Evolutionary conservation across 2,797 vertebrate species (phyloP).

Genomic region (Alfaro cultratus): DNA sequence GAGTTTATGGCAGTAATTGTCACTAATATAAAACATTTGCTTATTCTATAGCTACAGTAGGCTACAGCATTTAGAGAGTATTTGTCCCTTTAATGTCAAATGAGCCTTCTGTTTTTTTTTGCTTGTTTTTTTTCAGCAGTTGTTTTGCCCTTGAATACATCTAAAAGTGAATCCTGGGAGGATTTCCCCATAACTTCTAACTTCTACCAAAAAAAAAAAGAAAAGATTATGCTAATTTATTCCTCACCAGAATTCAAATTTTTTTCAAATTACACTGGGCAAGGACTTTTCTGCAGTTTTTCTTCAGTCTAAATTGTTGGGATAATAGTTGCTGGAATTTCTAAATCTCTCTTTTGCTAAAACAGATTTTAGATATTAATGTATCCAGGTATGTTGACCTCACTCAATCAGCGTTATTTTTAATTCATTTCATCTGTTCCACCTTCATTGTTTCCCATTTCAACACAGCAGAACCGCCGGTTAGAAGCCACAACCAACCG

Average conservation of each 20-base stretch:
- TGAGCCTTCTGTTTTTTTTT: background rate
- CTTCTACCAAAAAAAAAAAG: too few species aligned
- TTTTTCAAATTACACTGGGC: background rate
- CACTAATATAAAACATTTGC: background rate
- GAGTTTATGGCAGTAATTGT: background rate
- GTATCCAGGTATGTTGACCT: background rate
- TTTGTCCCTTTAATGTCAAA: background rate
- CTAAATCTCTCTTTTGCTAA: background rate
- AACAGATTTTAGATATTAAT: background rate
- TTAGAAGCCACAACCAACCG: background rate
- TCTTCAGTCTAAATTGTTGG: background rate
- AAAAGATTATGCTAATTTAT: too few species aligned
- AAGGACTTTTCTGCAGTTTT: background rate
- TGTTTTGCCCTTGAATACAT: background rate
- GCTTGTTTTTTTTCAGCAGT: background rate
- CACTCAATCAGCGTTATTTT: background rate
- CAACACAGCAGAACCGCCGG: background rate
- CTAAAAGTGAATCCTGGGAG: background rate
- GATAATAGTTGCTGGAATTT: background rate
- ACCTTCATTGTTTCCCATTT: background rate
- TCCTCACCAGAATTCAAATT: too few species aligned
- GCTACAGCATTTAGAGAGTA: background rate
- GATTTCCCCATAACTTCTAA: background rate
- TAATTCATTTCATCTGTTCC: background rate
- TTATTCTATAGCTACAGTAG: background rate